These are phyloP conservation scores for Gnatocerus cornutus DNA, from an alignment of 2,888 invertebrate species.

Conservation along the genomic window DNA sequence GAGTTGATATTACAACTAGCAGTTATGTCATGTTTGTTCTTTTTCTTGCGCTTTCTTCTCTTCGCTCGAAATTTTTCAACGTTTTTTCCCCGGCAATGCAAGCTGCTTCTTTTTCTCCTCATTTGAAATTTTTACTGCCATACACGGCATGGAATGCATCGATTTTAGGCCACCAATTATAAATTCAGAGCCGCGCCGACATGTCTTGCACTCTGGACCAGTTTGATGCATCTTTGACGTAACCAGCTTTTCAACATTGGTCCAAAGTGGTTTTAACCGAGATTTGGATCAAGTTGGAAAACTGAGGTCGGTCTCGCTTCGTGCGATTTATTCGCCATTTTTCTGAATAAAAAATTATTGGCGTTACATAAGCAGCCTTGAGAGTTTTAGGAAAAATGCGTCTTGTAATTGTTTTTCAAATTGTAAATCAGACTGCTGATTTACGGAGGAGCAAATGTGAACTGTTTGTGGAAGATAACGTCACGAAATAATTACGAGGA, in stretches of 20 bases:
- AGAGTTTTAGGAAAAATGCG: constrained; percentile 14
- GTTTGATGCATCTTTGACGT: constrained; percentile 48
- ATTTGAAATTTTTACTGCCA: constrained; percentile 25
- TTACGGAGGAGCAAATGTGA: constrained; percentile 2
- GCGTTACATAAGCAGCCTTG: constrained; percentile 21
- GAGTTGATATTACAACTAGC: too few relatives aligned
- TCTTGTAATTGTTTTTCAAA: constrained; percentile 8
- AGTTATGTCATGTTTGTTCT: too few relatives aligned
- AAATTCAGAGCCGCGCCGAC: constrained; percentile 38
- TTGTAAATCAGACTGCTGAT: constrained; percentile 19
- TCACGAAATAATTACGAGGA: constrained; percentile 10
- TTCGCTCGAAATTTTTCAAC: background rate
- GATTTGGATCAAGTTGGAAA: constrained; percentile 3
- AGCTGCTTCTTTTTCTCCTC: constrained; percentile 13
- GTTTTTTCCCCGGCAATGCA: constrained; percentile 11
- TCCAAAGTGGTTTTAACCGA: constrained; percentile 6
- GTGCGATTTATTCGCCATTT: background rate
- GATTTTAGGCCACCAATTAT: constrained; percentile 46
- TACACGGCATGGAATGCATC: constrained; percentile 41
- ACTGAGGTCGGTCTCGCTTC: background rate
- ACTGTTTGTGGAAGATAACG: constrained; percentile 20
- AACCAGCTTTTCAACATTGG: constrained; percentile 35
- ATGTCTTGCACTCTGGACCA: constrained; percentile 45
- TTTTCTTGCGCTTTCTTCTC: background rate
- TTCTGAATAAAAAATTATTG: constrained; percentile 4